Evolutionary conservation across 2,888 invertebrate species (phyloP), one percentile per base, ranked within the genome.

Genomic region (Seira musarum): DNA sequence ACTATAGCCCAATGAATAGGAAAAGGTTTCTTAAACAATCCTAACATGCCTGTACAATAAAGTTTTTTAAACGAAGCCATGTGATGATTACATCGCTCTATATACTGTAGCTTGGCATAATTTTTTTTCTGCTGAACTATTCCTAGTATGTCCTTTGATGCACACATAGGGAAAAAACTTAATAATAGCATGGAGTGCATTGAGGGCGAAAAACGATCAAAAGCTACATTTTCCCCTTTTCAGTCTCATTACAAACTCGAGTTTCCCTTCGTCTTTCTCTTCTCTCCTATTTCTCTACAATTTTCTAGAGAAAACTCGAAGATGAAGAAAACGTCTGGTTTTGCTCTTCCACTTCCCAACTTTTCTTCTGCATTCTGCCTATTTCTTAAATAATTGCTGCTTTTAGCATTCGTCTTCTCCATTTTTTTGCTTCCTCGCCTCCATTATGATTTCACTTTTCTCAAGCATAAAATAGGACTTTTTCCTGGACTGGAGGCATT

Each of bases 361-460:
- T 19, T 40, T 21, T 66, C 40, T 63, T 25, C 25, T 63, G 49
- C 49, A n/a, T 63, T 6, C 24, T 67, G 60, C 61, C 68, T 64
- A 64, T 65, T 77, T 77, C 76, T 70, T 70, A 70, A 69, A 77
- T 77, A 77, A 77, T 77, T 77, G 76, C 69, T 77, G 61, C 68
- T 75, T 49, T n/a, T 49, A 49, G 49, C 49, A 49, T 49, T 49
- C 49, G 49, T 49, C 74, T 68, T 70, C 64, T 77, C 70, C 68
- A 49, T 64, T 65, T 65, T 65, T 67, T 74, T 74, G 74, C 75
- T 65, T 77, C 70, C 76, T 64, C 76, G 64, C 64, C 69, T 77
- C 76, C 76, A 63, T 70, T 70, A 76, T 76, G 68, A 77, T 70
- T 77, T 70, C 49, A 49, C 49, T 69, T 69, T 77, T 66, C 57